These are phyloP conservation scores for Gephyroberyx darwinii DNA, from an alignment of 2,797 vertebrate genomes.

Conservation along the genomic window DNA sequence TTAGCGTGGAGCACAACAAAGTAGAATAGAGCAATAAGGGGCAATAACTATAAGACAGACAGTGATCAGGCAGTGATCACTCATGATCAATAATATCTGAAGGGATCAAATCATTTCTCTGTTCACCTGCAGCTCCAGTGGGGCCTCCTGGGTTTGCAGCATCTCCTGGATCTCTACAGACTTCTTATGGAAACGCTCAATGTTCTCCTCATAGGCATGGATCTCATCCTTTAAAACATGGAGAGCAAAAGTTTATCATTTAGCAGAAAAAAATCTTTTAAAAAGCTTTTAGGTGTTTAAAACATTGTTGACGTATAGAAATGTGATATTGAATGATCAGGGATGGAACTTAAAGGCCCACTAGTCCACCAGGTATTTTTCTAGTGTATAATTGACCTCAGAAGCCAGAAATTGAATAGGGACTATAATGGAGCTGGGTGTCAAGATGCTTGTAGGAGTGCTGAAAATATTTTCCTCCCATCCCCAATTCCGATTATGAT, in stretches of 20 bases:
- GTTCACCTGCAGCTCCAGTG: constrained; percentile 92
- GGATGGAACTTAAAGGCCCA: no score
- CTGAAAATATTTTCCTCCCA: neutral
- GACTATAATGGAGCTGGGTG: no score
- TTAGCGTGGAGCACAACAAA: fast-evolving
- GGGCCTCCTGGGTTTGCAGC: constrained; percentile 88
- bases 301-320: neutral
- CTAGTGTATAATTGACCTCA: no score
- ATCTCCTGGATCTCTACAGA: constrained; percentile 88
- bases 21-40: no score
- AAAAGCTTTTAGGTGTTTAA: no score
- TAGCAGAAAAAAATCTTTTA: neutral
- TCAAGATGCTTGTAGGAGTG: neutral
- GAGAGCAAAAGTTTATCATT: neutral
- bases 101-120: neutral
- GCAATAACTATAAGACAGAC: no score
- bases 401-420: no score
- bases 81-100: neutral
- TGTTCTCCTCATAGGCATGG: constrained; percentile 82
- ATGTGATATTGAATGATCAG: no score
- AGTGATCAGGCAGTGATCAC: no score
- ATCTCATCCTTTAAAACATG: constrained; percentile 84
- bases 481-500: no score
- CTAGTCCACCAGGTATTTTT: no score
- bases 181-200: constrained; percentile 87